Base-by-base conservation (phyloP, 1,140 invertebrate species). In the Lanistes nyassanus region DNA sequence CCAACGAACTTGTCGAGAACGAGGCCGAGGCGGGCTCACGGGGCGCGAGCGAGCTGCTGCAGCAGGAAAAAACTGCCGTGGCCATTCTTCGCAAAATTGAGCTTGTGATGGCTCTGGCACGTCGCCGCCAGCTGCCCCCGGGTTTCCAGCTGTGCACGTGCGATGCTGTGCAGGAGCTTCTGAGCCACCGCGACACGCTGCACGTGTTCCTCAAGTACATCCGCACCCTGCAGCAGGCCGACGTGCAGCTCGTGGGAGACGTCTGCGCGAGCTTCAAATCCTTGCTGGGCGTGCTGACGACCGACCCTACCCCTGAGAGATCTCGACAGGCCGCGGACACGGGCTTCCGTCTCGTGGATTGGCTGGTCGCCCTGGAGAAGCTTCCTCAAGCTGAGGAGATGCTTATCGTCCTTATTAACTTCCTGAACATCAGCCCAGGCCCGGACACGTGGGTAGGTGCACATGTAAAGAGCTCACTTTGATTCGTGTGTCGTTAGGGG, bases 31-130 rank as follows among this genome's bases (percentile, higher is more conserved):
- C 83, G 34, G 29, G 55, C 42, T 62, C 76, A 37, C 69, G 79
- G 42, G 83, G 79, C 36, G 86, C 85, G 58, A 67, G 77, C 93
- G 96, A 96, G 88, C 97, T 97, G 88, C 97, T 98, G 94, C 95
- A 97, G 87, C 93, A 92, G 67, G 97, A 98, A 89, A 97, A 97
- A 94, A 95, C 95, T 89, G 96, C 97, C 3, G 93, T 94, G 79
- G 96, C 97, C 85, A 97, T 97, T 90, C 95, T 95, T 84, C 95
- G 96, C 82, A 97, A 97, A 88, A 90, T 98, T 62, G 96, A 96
- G 87, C 95, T 98, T 87, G 95, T 95, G 1, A 96, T 98, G 90
- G 91, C 93, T 19, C 67, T 86, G 62, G 71, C 81, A 16, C 79
- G 79, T 39, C 76, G 83, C 29, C 83, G 82, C 78, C 84, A 85